These are phyloP conservation scores for Cheilosia vulpina DNA, from an alignment of 2,888 invertebrate genomes.

Conservation along the genomic window DNA sequence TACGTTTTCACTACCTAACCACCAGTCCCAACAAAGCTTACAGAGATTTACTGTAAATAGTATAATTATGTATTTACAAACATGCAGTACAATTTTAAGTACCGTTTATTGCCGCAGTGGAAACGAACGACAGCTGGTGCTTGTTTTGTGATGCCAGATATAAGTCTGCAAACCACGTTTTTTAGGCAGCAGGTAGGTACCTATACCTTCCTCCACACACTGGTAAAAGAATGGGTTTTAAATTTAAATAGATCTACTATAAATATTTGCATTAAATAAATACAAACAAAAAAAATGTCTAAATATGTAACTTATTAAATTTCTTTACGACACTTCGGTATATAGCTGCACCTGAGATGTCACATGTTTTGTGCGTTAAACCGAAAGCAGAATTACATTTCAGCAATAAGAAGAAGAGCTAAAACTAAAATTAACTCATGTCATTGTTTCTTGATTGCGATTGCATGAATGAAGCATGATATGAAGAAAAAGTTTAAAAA, in stretches of 20 bases:
- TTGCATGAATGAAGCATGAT: slow-evolving; percentile 62
- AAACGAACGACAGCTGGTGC: slow-evolving; percentile 11
- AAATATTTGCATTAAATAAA: neutral
- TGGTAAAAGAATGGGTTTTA: too few species aligned
- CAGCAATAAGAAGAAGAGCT: slow-evolving; percentile 53
- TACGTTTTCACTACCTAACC: slow-evolving; percentile 17
- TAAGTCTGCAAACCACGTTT: slow-evolving; percentile 15
- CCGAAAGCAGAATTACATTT: slow-evolving; percentile 61
- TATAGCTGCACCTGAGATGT: slow-evolving; percentile 6
- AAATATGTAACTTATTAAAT: slow-evolving; percentile 2
- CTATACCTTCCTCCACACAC: too few species aligned
- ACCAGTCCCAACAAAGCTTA: neutral
- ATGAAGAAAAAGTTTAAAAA: slow-evolving; percentile 63
- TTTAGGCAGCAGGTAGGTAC: neutral
- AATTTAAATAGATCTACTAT: neutral
- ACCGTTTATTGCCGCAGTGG: slow-evolving; percentile 23
- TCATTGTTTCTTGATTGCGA: slow-evolving; percentile 71
- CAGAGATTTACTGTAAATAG: neutral
- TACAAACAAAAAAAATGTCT: neutral
- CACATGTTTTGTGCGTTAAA: slow-evolving; percentile 47
- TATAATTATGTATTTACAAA: neutral
- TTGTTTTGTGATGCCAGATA: slow-evolving; percentile 10
- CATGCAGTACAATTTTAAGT: slow-evolving; percentile 9
- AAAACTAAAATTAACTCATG: slow-evolving; percentile 73
- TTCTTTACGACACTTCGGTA: slow-evolving; percentile 6